Conservation (phyloP, 2,888 invertebrate genomes). For the Napeogenes inachia region DNA sequence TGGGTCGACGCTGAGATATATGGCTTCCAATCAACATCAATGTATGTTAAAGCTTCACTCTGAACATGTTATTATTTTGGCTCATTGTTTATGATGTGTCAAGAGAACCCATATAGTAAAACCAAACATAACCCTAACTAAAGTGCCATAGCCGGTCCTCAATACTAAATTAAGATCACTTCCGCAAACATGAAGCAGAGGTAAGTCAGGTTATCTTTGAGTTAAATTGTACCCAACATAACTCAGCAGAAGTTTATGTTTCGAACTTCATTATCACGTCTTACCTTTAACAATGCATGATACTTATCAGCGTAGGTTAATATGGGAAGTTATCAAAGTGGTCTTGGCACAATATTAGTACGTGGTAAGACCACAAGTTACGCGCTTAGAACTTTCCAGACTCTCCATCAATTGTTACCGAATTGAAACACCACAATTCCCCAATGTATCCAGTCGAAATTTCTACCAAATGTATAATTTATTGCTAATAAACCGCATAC, state of each 20-base stretch:
- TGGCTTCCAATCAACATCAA: conserved; percentile 22
- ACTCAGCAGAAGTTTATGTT: conserved; percentile 7
- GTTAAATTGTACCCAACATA: neutral
- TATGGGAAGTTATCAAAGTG: conserved; percentile 34
- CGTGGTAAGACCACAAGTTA: conserved; percentile 40
- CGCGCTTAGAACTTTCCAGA: conserved; percentile 56
- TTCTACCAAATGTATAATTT: conserved; percentile 34
- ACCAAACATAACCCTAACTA: neutral
- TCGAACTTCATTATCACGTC: conserved; percentile 27
- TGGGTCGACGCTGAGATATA: conserved; percentile 26
- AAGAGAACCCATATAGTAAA: neutral
- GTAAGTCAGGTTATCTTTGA: too few relatives aligned
- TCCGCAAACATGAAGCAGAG: neutral
- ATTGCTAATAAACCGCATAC: conserved; percentile 29
- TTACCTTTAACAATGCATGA: conserved; percentile 26
- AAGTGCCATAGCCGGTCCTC: too few relatives aligned
- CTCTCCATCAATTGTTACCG: conserved; percentile 44
- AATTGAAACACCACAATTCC: conserved; percentile 37
- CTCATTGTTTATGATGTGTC: neutral
- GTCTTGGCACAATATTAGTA: conserved; percentile 39
- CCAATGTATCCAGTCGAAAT: conserved; percentile 31
- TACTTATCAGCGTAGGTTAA: conserved; percentile 28
- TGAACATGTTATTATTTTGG: conserved; percentile 1
- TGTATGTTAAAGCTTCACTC: conserved; percentile 3
- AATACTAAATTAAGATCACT: neutral